Conservation (phyloP, 30 jellyfish, hydroid and myxozoan genomes). For the Sanderia malayensis region DNA sequence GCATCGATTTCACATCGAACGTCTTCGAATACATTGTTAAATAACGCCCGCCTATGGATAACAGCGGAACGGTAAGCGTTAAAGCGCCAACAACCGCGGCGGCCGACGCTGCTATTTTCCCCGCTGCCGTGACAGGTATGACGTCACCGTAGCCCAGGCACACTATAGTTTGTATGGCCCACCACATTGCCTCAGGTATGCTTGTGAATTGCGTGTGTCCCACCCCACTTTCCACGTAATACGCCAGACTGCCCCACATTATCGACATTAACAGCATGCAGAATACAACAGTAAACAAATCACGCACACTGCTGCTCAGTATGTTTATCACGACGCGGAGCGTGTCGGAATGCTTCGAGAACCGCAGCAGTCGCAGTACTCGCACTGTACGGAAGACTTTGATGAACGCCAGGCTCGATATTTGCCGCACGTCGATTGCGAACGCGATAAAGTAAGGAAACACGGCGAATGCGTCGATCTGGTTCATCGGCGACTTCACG, state of each 20-base stretch:
- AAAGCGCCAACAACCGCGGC: conserved; percentile 76
- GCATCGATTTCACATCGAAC: conserved; percentile 4
- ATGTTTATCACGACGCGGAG: conserved; percentile 58
- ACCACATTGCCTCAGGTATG: conserved; percentile 82
- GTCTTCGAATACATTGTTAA: conserved; percentile 51
- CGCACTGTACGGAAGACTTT: conserved; percentile 69
- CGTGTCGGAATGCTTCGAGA: conserved; percentile 62
- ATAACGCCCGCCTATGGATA: conserved; percentile 69
- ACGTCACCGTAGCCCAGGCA: conserved; percentile 88
- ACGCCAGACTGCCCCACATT: conserved; percentile 70
- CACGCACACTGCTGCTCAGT: conserved; percentile 59
- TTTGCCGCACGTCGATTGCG: conserved; percentile 43
- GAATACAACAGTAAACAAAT: conserved; percentile 50
- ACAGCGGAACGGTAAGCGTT: conserved; percentile 71
- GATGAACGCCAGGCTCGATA: conserved; percentile 51
- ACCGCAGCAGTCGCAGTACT: conserved; percentile 69
- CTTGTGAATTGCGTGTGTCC: conserved; percentile 48
- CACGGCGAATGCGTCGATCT: conserved; percentile 53
- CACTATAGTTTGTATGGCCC: conserved; percentile 80
- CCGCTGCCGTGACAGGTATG: conserved; percentile 72
- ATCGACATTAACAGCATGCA: conserved; percentile 57
- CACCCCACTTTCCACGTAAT: conserved; percentile 53
- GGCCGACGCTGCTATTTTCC: conserved; percentile 66
- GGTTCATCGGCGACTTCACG: conserved; percentile 43
- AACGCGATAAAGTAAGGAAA: conserved; percentile 60